Evolutionary conservation across 2,113 vertebrate species (phyloP).

Genomic region (Carassius auratus): DNA sequence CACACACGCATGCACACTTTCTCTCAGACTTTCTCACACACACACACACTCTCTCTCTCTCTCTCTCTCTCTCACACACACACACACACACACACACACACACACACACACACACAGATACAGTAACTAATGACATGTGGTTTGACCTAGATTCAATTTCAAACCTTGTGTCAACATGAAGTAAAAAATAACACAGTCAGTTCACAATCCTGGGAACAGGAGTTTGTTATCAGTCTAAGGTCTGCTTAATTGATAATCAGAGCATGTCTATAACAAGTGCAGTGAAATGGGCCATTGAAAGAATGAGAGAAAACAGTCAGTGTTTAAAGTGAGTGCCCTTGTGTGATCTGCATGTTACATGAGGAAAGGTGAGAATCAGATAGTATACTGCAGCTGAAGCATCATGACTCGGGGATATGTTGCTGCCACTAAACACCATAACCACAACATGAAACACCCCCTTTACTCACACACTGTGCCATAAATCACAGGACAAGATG

Average conservation of each 20-base stretch:
- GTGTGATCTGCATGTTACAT: neutral
- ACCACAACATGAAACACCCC: neutral
- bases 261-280: slow-evolving; percentile 15
- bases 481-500: neutral
- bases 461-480: neutral
- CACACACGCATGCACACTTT: neutral
- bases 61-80: too few relatives aligned
- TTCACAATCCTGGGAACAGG: neutral
- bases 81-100: too few relatives aligned
- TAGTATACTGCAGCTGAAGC: slow-evolving; percentile 24
- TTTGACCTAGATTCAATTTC: slow-evolving; percentile 12
- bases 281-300: slow-evolving; percentile 69
- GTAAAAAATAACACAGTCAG: neutral
- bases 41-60: too few relatives aligned
- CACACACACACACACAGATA: too few relatives aligned
- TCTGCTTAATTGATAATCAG: slow-evolving; percentile 29
- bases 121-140: neutral
- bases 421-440: too few relatives aligned
- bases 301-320: slow-evolving; percentile 51
- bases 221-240: slow-evolving; percentile 10
- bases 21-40: neutral
- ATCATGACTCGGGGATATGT: slow-evolving; percentile 39
- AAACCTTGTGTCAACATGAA: neutral
- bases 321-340: neutral
- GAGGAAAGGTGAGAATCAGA: neutral